Base-by-base conservation (phyloP, 2,113 vertebrate genomes). In the Chiloscyllium plagiosum region DNA sequence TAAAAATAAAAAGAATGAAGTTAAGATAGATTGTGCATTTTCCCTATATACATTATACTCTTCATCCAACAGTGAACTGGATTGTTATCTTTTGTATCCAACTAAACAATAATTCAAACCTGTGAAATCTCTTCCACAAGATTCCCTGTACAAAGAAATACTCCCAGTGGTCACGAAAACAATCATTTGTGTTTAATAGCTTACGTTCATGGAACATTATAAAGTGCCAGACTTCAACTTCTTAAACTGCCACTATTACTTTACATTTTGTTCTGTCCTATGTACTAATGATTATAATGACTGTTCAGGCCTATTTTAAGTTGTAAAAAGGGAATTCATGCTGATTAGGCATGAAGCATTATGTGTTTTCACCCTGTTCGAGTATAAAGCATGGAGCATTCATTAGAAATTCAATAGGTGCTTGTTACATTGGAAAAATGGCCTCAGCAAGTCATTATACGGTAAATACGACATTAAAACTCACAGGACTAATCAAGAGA, bases 211-310 rank as follows among this genome's bases (percentile, higher is more conserved):
- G 50, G 33, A 68, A 94, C 19, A 42, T 89, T 19, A 42, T 42
- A 24, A 66, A 94, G 13, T 94, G 90, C 90, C 61, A 94, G n/a
- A 4, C 19, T 94, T 68, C 90, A 90, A 61, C n/a, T 94, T 68
- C 90, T 68, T 65, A 94, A 94, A 94, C 90, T 94, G 61, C 61
- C 65, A 68, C 86, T 37, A 26, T 33, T 56, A 29, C 87, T 56
- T 4, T 90, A 29, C 87, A 90, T 56, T 90, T 90, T 12, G 26
- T 61, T 90, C 61, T 69, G 66, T 66, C 26, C 61, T 37, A 69
- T 42, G 17, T 29, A 70, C 37, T 70, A 42, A 90, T 70, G 33
- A 13, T 26, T 70, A 26, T 47, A 94, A 94, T 94, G 37, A 47
- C 15, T 70, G 66, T 94, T 70, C 22, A 68, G 19, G n/a, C 20